phyloP scores from a whole-genome alignment of 2,113 vertebrate species.

The Peromyscus californicus region DNA sequence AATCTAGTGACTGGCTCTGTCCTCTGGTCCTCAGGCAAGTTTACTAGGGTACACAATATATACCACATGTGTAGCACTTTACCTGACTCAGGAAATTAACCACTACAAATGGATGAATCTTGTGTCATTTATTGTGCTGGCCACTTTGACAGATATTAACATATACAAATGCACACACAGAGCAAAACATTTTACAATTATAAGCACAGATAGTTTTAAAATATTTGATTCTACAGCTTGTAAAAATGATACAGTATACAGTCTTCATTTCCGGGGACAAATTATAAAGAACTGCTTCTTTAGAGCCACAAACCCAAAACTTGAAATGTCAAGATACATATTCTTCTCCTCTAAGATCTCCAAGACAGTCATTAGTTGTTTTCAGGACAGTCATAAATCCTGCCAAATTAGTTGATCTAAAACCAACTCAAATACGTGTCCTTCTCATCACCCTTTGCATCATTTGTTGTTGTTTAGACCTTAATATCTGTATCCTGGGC shows the following conservation, averaged over 20 bases:
- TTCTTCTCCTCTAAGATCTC: constrained; percentile 73
- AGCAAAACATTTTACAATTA: neutral
- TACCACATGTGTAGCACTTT: neutral
- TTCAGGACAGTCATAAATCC: constrained; percentile 84
- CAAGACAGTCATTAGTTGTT: constrained; percentile 81
- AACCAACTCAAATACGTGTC: constrained; percentile 81
- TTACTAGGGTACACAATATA: too few species aligned
- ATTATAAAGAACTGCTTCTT: constrained; percentile 79
- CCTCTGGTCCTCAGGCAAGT: too few species aligned
- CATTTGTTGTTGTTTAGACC: constrained; percentile 81
- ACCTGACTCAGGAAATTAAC: neutral
- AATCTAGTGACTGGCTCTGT: too few species aligned
- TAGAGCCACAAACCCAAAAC: constrained; percentile 80
- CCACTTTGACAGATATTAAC: neutral
- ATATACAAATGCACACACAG: neutral
- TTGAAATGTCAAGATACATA: constrained; percentile 80
- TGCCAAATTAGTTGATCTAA: constrained; percentile 82
- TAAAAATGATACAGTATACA: constrained; percentile 71
- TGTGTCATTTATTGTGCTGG: constrained; percentile 12
- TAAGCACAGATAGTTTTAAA: constrained; percentile 20
- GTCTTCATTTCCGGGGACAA: constrained; percentile 72
- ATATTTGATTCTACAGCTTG: constrained; percentile 72
- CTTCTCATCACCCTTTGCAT: constrained; percentile 83
- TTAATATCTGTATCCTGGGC: constrained; percentile 74
- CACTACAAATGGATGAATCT: neutral